A percentile compares a stretch with the other conserved stretches of the same genome.
These are phyloP conservation scores for Cistogaster globosa DNA, from an alignment of 2,888 invertebrate species.

Conservation along the genomic window DNA sequence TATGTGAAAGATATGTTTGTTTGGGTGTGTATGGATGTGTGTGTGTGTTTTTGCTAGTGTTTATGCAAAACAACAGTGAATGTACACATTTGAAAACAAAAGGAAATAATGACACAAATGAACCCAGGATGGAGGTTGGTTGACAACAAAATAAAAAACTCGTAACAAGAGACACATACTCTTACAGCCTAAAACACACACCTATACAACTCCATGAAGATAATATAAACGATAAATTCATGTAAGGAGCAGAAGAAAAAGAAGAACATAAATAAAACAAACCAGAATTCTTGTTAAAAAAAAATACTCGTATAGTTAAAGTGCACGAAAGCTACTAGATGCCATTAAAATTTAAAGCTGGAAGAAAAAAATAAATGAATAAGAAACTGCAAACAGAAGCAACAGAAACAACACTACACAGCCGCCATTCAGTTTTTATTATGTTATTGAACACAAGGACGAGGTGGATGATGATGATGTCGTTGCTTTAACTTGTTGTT, in stretches of 20 bases:
- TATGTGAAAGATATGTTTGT: conserved; percentile 5
- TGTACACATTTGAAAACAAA: conserved; percentile 57
- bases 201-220: not conserved
- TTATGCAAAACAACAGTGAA: conserved; percentile 28
- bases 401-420: conserved; percentile 23
- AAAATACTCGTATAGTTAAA: conserved; percentile 9
- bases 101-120: conserved; percentile 67
- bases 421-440: conserved; percentile 33
- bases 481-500: conserved; percentile 55
- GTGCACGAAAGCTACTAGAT: conserved; percentile 37
- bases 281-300: not conserved
- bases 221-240: not conserved
- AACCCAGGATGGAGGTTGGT: conserved; percentile 63
- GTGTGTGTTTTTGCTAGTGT: not conserved
- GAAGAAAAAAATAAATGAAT: conserved; percentile 30
- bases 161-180: conserved; percentile 27
- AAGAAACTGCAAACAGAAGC: conserved; percentile 32
- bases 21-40: not conserved
- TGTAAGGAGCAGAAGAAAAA: conserved; percentile 5
- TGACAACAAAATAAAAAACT: conserved; percentile 51
- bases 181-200: not conserved
- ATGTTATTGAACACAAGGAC: conserved; percentile 8
- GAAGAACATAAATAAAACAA: no score
- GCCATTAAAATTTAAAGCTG: conserved; percentile 50
- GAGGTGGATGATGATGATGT: conserved; percentile 28